A percentile compares a stretch with the other conserved stretches of the same genome.
Evolutionary conservation across 2,888 invertebrate genomes (phyloP).

Genomic region (Harpalus rubripes): DNA sequence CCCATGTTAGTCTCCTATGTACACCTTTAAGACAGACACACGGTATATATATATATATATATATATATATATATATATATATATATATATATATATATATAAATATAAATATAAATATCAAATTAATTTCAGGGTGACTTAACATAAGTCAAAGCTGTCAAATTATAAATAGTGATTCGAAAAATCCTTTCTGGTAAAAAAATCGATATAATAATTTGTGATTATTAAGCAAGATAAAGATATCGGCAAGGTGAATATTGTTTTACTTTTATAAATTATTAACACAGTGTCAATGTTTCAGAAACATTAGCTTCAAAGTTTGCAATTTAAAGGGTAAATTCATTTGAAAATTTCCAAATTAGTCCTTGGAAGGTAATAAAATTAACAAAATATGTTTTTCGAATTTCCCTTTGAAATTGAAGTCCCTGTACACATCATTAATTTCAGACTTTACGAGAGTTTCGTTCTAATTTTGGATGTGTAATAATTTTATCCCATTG

Average conservation of each 20-base stretch:
- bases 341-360: conserved; percentile 20
- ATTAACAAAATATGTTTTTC: conserved; percentile 37
- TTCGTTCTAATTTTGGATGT: conserved; percentile 18
- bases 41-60: no score
- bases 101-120: no score
- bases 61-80: no score
- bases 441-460: conserved; percentile 24
- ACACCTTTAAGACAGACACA: no score
- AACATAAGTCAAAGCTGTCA: no score
- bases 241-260: neutral
- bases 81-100: no score
- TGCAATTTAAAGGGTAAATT: neutral
- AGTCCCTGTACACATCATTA: conserved; percentile 1
- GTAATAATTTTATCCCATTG: neutral
- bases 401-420: conserved; percentile 36
- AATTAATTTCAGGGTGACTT: no score
- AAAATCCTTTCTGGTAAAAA: no score
- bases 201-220: no score
- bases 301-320: conserved; percentile 14
- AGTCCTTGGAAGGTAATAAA: conserved; percentile 19
- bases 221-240: no score
- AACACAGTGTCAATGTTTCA: neutral
- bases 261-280: neutral
- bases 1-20: no score
- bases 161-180: no score